Percentiles rank a stretch among this genome's conserved stretches.
These are phyloP conservation scores for Cecidostiba fungosa DNA, from an alignment of 2,888 invertebrate species.

Conservation along the genomic window DNA sequence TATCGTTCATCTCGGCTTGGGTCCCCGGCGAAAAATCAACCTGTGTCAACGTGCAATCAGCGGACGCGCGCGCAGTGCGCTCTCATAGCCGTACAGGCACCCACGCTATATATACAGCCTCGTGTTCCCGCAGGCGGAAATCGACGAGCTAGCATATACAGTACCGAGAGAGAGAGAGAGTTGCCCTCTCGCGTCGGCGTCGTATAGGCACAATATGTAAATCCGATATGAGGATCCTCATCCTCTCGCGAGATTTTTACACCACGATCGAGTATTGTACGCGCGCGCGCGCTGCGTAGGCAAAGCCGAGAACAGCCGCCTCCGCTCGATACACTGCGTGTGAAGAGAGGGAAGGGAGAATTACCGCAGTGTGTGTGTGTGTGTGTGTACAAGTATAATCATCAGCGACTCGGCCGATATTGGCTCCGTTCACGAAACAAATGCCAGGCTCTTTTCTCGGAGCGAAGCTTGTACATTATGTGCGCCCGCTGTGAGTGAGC, in stretches of 20 bases:
- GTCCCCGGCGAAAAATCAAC: neutral
- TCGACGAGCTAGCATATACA: constrained; percentile 13
- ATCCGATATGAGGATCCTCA: constrained; percentile 41
- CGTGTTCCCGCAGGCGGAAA: constrained; percentile 16
- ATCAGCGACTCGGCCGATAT: no score
- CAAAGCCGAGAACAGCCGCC: constrained; percentile 22
- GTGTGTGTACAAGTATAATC: constrained; percentile 11
- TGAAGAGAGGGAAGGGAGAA: neutral
- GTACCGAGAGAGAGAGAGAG: neutral
- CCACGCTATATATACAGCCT: neutral
- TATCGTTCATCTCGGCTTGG: neutral
- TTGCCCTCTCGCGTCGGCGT: neutral
- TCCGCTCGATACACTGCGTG: neutral
- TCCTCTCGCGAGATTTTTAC: neutral
- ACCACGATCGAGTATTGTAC: neutral
- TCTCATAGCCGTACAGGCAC: constrained; percentile 14
- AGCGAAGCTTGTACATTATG: neutral
- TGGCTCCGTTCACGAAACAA: constrained; percentile 36
- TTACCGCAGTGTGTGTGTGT: neutral
- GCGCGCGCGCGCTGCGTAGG: constrained; percentile 12
- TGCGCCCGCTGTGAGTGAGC: neutral
- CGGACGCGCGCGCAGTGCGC: neutral
- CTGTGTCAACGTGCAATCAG: constrained; percentile 21
- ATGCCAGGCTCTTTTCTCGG: constrained; percentile 7
- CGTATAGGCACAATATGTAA: constrained; percentile 41